These are phyloP conservation scores for Macrophya annulata DNA, from an alignment of 2,888 invertebrate species.

Conservation along the genomic window DNA sequence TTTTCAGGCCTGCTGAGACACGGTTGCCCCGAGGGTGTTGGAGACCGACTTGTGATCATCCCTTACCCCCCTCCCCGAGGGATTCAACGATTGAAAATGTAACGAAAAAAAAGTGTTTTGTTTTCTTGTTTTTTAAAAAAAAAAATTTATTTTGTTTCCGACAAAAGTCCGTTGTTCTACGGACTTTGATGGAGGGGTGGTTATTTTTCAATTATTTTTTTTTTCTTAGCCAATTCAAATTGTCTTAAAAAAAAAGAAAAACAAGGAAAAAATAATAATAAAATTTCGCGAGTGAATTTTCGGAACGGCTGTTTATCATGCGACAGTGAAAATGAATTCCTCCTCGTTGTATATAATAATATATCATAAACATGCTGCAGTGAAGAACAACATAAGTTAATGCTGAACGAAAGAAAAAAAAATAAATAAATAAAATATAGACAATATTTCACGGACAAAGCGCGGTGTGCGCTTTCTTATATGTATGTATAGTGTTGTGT, in stretches of 20 bases:
- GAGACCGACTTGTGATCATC: conserved; percentile 69
- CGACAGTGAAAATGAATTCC: conserved; percentile 45
- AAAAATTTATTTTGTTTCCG: neutral
- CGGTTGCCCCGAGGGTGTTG: conserved; percentile 69
- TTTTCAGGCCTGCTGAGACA: conserved; percentile 72
- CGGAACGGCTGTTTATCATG: neutral
- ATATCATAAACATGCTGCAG: conserved; percentile 28
- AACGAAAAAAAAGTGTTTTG: neutral
- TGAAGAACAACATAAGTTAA: neutral
- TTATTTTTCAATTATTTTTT: conserved; percentile 15
- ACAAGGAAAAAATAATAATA: neutral
- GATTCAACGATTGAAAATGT: conserved; percentile 34
- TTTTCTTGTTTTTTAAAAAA: neutral
- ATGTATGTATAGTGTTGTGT: conserved; percentile 28
- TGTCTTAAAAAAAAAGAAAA: conserved; percentile 1
- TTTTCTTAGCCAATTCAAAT: neutral
- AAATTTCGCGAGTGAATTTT: conserved; percentile 28
- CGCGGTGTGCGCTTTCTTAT: neutral
- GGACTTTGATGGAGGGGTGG: neutral
- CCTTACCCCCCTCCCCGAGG: conserved; percentile 6
- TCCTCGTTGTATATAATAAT: conserved; percentile 43
- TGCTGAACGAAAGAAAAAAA: neutral
- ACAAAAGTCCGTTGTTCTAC: conserved; percentile 3
- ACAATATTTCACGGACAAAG: conserved; percentile 7
- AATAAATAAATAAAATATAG: neutral